Conservation (phyloP, 2,888 invertebrate species). For the Drosophila diplacantha region DNA sequence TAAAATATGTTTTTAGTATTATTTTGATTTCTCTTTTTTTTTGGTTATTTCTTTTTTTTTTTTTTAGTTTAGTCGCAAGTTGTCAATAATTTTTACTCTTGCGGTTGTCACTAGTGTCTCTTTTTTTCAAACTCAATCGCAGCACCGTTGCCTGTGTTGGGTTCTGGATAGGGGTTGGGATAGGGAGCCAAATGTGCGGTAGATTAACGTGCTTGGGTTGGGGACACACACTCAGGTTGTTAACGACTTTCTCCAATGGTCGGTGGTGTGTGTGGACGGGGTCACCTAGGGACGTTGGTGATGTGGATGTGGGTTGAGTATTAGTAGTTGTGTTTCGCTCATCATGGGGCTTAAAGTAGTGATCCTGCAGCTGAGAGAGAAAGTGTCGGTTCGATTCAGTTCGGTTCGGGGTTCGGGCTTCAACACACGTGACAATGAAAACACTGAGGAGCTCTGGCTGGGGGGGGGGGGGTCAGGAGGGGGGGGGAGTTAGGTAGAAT, state of each 20-base stretch:
- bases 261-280: conserved; percentile 7
- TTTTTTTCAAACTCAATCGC: conserved; percentile 75
- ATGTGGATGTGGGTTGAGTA: conserved; percentile 34
- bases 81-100: conserved; percentile 49
- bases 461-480: neutral
- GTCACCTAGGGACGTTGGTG: conserved; percentile 15
- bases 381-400: conserved; percentile 14
- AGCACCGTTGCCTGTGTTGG: conserved; percentile 66
- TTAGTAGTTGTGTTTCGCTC: conserved; percentile 48
- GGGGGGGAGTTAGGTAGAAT: neutral
- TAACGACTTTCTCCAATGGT: conserved; percentile 29
- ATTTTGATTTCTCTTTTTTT: conserved; percentile 46
- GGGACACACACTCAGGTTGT: conserved; percentile 10
- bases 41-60: conserved; percentile 36
- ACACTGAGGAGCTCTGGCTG: conserved; percentile 2
- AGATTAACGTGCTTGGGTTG: conserved; percentile 32
- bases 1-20: conserved; percentile 56
- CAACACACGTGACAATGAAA: conserved; percentile 26
- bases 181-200: conserved; percentile 27
- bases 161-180: conserved; percentile 11
- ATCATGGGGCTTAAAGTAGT: conserved; percentile 35
- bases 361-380: conserved; percentile 11
- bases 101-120: conserved; percentile 78
- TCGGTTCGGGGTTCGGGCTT: conserved; percentile 12
- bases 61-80: conserved; percentile 49